Percentiles rank a stretch among this genome's conserved stretches.
Conservation (phyloP, 1,140 invertebrate species). For the Drosophila novamexicana region DNA sequence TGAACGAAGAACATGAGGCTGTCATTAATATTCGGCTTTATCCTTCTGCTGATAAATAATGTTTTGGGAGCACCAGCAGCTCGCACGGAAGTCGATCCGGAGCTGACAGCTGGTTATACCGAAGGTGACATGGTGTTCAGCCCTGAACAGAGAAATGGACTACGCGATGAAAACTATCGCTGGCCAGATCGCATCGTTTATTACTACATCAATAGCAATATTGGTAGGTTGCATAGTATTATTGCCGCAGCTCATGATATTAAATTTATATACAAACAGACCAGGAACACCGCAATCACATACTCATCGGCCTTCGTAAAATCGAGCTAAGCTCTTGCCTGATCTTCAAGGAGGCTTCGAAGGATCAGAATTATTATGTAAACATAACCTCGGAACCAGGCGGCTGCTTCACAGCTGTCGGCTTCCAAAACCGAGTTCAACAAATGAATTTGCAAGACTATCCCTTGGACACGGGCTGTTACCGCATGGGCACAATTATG, state of each 20-base stretch:
- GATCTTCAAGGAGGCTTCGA: conserved; percentile 50
- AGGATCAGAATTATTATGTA: conserved; percentile 76
- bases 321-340: conserved; percentile 59
- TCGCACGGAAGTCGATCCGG: conserved; percentile 58
- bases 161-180: conserved; percentile 85
- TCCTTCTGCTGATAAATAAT: background rate
- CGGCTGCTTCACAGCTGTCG: conserved; percentile 86
- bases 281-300: conserved; percentile 54
- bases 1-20: conserved; percentile 1
- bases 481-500: conserved; percentile 85
- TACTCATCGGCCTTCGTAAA: conserved; percentile 45
- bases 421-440: conserved; percentile 85
- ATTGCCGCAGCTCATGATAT: background rate
- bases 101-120: conserved; percentile 57
- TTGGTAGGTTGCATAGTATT: conserved; percentile 40
- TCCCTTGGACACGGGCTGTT: conserved; percentile 76
- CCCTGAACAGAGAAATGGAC: conserved; percentile 85
- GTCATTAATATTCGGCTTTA: background rate
- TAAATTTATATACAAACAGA: conserved; percentile 27
- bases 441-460: conserved; percentile 85
- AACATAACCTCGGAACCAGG: conserved; percentile 80
- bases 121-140: conserved; percentile 68
- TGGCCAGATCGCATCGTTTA: conserved; percentile 88
- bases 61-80: conserved; percentile 29
- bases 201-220: conserved; percentile 86